These are phyloP conservation scores for Hydraecia micacea DNA, from an alignment of 2,888 invertebrate species.

Conservation along the genomic window DNA sequence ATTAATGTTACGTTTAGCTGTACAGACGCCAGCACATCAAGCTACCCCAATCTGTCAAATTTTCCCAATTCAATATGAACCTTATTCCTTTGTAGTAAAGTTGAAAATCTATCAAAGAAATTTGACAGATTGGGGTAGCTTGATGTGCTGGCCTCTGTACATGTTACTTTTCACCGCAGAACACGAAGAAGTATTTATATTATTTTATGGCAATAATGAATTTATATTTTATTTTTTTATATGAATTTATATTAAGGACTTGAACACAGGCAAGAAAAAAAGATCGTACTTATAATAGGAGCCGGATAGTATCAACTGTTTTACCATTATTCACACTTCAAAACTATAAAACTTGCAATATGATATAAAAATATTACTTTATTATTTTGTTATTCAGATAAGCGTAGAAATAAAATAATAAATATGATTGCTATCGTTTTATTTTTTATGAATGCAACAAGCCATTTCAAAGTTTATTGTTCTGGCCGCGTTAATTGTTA, in stretches of 20 bases:
- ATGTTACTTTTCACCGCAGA: neutral
- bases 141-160: no score
- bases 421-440: slow-evolving; percentile 17
- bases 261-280: neutral
- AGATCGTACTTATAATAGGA: neutral
- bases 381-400: slow-evolving; percentile 30
- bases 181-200: neutral
- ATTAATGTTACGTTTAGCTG: neutral
- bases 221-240: neutral
- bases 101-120: no score
- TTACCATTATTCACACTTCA: neutral
- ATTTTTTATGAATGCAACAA: slow-evolving; percentile 34
- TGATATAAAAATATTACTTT: slow-evolving; percentile 13
- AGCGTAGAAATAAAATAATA: slow-evolving; percentile 19
- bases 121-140: no score
- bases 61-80: no score
- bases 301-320: neutral
- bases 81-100: no score
- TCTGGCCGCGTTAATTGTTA: neutral
- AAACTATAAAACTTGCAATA: slow-evolving; percentile 8
- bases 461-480: slow-evolving; percentile 12
- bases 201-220: no score
- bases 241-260: neutral
- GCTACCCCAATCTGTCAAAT: no score
- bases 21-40: no score